Evolutionary conservation across 1,140 invertebrate species (phyloP), one percentile per base, ranked within the genome.

Genomic region (Drosophila cardini): DNA sequence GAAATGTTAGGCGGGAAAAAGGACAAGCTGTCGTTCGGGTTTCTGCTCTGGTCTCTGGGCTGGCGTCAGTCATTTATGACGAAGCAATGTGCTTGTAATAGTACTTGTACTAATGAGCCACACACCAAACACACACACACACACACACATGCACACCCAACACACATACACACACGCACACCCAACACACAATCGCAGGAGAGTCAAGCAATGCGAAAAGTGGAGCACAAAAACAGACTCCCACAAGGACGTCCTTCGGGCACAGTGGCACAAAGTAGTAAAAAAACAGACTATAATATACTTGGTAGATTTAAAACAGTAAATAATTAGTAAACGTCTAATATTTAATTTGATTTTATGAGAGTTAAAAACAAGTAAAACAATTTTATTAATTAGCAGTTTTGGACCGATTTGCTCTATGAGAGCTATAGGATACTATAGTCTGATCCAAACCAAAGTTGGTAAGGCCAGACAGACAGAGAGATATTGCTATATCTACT

Each of bases 61-160:
- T 81, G 79, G 64, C 64, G 75, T 78, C 80, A 84, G 68, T 80
- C 80, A 84, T 84, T 84, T 85, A 80, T 85, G 80, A 77, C 73
- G 73, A 50, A 84, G 80, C 76, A 84, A 84, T 84, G 80, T 84
- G 80, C 56, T 60, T 65, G 36, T 62, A 60, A 76, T 72, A 79
- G 79, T 70, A 58, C 64, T 74, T 62, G 68, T 86, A 70, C 82
- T 86, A 86, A 86, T 86, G 78, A 86, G 76, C 61, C 60, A 71
- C 58, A 57, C 58, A n/a, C n/a, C n/a, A n/a, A n/a, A 55, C 45
- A 63, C 67, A 79, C 34, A 32, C 18, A 63, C 26, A 52, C 42
- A 53, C 55, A 53, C 30, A 40, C 26, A 65, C 46, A 55, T 32
- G 18, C 32, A 56, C 4, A 62, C 32, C 48, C n/a, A 10, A 70